A percentile compares a stretch with the other conserved stretches of the same genome.
Evolutionary conservation across 1,140 invertebrate species (phyloP).

Genomic region (Ganaspis sp.): DNA sequence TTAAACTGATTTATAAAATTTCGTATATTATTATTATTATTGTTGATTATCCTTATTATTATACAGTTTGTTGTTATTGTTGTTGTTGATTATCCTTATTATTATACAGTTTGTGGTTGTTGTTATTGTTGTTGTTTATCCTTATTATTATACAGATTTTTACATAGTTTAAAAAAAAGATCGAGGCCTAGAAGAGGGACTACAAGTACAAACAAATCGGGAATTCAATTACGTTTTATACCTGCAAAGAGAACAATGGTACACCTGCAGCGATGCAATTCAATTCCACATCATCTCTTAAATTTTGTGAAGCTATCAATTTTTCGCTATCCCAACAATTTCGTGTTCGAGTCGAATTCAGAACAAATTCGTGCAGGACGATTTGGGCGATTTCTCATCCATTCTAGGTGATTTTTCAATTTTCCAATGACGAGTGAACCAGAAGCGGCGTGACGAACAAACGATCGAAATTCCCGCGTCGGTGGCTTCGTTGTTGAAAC

Average conservation of each 20-base stretch:
- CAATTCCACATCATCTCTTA: slow-evolving; percentile 9
- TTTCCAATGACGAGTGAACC: slow-evolving; percentile 22
- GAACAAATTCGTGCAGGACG: slow-evolving; percentile 22
- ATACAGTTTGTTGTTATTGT: no score
- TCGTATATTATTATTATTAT: no score
- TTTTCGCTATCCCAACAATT: slow-evolving; percentile 22
- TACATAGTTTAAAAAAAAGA: no score
- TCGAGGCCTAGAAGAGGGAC: no score
- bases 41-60: no score
- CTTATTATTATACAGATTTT: no score
- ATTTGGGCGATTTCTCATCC: slow-evolving; percentile 25
- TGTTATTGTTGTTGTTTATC: no score
- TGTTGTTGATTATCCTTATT: no score
- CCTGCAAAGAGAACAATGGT: background rate
- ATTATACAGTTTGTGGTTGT: no score
- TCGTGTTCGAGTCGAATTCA: slow-evolving; percentile 20
- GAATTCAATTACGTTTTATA: background rate
- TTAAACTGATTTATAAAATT: no score
- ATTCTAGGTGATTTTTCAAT: slow-evolving; percentile 23
- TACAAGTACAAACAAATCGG: background rate
- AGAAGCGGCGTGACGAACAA: slow-evolving; percentile 18
- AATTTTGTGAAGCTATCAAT: slow-evolving; percentile 17
- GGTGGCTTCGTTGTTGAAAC: slow-evolving; percentile 16
- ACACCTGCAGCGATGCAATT: background rate
- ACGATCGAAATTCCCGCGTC: slow-evolving; percentile 28